Conservation (phyloP, 2,113 vertebrate species). For the Dasypus novemcinctus region DNA sequence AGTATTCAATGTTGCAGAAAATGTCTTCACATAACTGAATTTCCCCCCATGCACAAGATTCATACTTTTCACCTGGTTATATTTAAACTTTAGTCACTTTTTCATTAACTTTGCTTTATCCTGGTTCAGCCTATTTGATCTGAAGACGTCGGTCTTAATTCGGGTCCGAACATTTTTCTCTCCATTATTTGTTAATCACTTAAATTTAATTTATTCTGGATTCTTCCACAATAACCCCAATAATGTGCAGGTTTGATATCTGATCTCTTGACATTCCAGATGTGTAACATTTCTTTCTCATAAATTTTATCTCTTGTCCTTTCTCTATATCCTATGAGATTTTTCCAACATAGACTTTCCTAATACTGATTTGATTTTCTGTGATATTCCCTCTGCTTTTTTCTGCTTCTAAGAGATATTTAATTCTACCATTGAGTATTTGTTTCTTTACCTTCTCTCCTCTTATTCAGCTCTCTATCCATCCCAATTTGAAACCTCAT, state of each 20-base stretch:
- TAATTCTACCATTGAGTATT: neutral
- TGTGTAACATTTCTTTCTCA: neutral
- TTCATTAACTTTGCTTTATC: neutral
- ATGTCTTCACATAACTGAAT: neutral
- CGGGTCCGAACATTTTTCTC: neutral
- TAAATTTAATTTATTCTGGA: neutral
- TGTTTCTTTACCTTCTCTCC: neutral
- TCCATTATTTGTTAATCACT: neutral
- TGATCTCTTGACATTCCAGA: neutral
- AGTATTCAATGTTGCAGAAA: neutral
- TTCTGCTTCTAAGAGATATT: neutral
- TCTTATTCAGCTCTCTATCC: neutral
- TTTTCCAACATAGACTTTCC: neutral
- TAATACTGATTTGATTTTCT: constrained; percentile 8
- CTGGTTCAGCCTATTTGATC: neutral
- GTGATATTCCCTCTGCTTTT: neutral
- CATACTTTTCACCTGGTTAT: neutral
- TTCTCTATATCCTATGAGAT: neutral
- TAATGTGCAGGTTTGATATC: neutral
- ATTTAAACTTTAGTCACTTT: constrained; percentile 1
- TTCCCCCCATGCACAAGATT: neutral
- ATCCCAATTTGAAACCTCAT: neutral
- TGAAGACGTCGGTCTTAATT: neutral
- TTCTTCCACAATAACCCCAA: neutral
- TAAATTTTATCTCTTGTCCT: neutral